Evolutionary conservation across 2,888 invertebrate species (phyloP).

Genomic region (Cerastis rubricosa): DNA sequence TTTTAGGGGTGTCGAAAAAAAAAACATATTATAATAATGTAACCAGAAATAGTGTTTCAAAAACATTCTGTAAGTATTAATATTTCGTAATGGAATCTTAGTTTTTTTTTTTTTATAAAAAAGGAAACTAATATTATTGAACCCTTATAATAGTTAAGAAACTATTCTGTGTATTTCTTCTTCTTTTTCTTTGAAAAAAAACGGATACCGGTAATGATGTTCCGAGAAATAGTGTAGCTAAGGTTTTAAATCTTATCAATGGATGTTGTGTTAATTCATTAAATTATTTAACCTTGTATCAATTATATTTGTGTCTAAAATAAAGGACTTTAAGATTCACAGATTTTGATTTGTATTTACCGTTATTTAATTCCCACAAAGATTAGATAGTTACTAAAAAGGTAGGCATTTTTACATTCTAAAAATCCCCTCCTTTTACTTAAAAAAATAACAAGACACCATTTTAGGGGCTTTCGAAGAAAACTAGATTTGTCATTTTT

Average conservation of each 20-base stretch:
- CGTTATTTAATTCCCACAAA: background rate
- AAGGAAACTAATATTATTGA: background rate
- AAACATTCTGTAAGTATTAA: background rate
- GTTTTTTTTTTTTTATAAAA: background rate
- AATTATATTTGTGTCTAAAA: conserved; percentile 1
- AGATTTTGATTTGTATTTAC: background rate
- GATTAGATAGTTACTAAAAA: too few species aligned
- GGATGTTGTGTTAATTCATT: background rate
- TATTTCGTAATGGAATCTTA: background rate
- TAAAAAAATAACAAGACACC: too few species aligned
- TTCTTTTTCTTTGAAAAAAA: too few species aligned
- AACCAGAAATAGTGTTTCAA: background rate
- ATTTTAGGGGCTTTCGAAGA: too few species aligned
- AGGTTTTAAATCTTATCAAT: conserved; percentile 3
- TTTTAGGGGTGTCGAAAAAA: background rate
- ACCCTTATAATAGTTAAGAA: background rate
- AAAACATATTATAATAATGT: background rate
- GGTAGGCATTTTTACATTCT: too few species aligned
- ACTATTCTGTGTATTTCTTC: background rate
- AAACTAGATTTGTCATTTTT: too few species aligned
- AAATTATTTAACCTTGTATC: background rate
- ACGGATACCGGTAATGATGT: background rate
- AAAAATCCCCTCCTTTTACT: too few species aligned
- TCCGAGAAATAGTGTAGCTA: background rate
- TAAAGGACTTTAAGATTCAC: background rate